Evolutionary conservation across 2,113 vertebrate genomes (phyloP), one percentile per base, ranked within the genome.

Genomic region (Eurypyga helias): DNA sequence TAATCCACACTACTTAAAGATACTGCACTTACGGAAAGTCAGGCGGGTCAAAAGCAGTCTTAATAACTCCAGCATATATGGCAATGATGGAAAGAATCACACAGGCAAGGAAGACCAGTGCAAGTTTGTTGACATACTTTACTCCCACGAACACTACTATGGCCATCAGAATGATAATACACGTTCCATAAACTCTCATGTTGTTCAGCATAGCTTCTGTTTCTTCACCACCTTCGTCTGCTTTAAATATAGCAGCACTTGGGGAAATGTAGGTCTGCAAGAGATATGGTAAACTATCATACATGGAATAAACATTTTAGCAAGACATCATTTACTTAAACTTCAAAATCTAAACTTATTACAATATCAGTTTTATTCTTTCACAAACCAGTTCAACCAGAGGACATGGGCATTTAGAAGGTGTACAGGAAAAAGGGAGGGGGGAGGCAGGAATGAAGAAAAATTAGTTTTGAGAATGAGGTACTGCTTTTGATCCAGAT

Each of bases 91-190:
- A 99, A 45, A 99, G 99, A 89, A 99, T 98, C 64, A 99, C 99
- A 12, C 99, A 99, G 69, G 99, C 99, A 95, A 99, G 98, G 96
- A 99, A 99, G 64, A 99, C 99, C 33, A 99, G 95, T 0, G 99
- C 99, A 60, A 99, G 98, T 91, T 99, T 99, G 98, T 99, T 99
- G 92, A 99, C 99, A 10, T 99, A 99, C 94, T 99, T 99, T 49
- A 99, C 99, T 3, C 99, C 99, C 14, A 99, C 99, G 46, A 99
- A 99, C 66, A 99, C 99, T 21, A 99, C 99, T 41, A 99, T 36
- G 3, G 99, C 96, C 99, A 99, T 99, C 73, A 99, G 96, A 5
- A 95, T 86, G 17, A 99, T 98, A 13, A 99, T 99, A 81, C 99
- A 98, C 0, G 99, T 99, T 65, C 99, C 99, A 7, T 99, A 99